Evolutionary conservation across 2,113 vertebrate species (phyloP).

Genomic region (Neogale vison): DNA sequence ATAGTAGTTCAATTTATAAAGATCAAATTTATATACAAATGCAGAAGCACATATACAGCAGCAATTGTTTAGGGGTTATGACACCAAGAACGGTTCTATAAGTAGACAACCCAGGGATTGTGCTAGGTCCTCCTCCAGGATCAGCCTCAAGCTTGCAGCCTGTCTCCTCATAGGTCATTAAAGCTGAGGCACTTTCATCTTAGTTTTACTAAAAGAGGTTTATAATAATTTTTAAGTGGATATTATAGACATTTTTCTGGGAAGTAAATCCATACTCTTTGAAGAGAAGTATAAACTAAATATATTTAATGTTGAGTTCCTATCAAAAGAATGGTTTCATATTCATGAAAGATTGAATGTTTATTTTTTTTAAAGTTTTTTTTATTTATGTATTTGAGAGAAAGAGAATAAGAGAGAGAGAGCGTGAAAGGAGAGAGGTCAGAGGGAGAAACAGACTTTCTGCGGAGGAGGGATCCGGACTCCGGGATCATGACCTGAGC

Average conservation of each 20-base stretch:
- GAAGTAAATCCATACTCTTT: neutral
- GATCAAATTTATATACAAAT: neutral
- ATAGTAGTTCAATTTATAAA: constrained; percentile 2
- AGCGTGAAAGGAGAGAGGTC: too few species aligned
- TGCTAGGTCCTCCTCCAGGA: neutral
- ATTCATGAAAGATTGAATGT: neutral
- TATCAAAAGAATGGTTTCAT: neutral
- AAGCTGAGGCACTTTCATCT: neutral
- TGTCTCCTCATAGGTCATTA: neutral
- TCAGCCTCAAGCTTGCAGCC: neutral
- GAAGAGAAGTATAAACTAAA: neutral
- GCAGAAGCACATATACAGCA: neutral
- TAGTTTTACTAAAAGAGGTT: neutral
- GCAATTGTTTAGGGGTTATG: neutral
- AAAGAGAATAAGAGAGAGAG: too few species aligned
- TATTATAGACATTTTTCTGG: neutral
- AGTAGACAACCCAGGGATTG: neutral
- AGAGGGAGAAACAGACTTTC: too few species aligned
- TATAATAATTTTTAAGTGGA: neutral
- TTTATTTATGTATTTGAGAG: too few species aligned
- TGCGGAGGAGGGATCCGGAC: too few species aligned
- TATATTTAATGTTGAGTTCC: neutral
- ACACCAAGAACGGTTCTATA: neutral
- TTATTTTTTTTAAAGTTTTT: neutral
- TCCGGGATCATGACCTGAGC: too few species aligned